Base-by-base conservation (phyloP, 2,113 vertebrate genomes). In the Carettochelys insculpta region DNA sequence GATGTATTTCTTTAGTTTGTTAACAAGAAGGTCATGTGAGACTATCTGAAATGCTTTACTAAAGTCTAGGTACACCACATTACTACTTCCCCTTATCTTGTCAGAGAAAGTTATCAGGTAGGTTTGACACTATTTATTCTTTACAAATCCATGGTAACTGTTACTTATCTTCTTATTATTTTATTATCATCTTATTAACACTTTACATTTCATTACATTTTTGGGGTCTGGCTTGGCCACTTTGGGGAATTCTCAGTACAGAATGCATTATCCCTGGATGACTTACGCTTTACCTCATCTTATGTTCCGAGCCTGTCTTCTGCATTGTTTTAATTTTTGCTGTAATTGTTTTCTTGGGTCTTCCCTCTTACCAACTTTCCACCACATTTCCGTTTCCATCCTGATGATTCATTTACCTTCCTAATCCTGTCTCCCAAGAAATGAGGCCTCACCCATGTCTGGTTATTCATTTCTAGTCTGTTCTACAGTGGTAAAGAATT, bases 401-500 rank as follows among this genome's bases (percentile, higher is more conserved):
- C 61, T 10, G 17, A 4, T 38, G 61, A 68, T 38, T 19, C 61
- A 68, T 38, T 38, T 68, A 68, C n/a, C 61, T 20, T 1, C 9
- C 34, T 68, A 68, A 68, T 38, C 61, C 61, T 38, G n/a, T 68
- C 61, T 38, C n/a, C 61, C 61, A 22, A 38, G 19, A 68, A 68
- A 68, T 38, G 61, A 68, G 61, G 61, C 10, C 34, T 68, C n/a
- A 38, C 34, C 61, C 34, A 38, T 38, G 61, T 68, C 61, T n/a
- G 22, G 3, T 68, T 68, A 20, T 34, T 68, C 17, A 68, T 94
- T 92, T 68, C 73, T 73, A 83, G 27, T 87, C 82, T 82, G 90
- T 87, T 89, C 87, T 54, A 91, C 91, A 81, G 78, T 87, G 85
- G 90, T 83, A 88, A 87, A 58, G 87, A 95, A 94, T 85, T 54